Evolutionary conservation across 2,113 vertebrate genomes (phyloP), one percentile per base, ranked within the genome.

Genomic region (Gavialis gangeticus): DNA sequence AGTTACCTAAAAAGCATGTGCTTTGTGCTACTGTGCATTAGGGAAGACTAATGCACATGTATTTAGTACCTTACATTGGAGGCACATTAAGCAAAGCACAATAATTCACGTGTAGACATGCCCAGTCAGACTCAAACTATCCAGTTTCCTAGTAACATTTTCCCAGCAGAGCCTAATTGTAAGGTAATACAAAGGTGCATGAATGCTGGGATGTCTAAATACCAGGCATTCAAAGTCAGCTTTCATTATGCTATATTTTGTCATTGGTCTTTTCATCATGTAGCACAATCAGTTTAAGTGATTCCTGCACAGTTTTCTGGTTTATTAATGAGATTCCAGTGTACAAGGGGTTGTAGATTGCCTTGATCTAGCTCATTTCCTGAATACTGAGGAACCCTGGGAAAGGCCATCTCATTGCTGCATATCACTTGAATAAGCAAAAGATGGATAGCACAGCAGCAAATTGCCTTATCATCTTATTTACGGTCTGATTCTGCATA

Each of bases 291-390:
- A 82, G 82, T 2, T 64, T 22, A 46, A 59, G n/a, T 84, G 91
- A 69, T 90, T 94, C 88, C 84, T 85, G 2, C 81, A 8, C 85
- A 91, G 87, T 81, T 94, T 83, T 27, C 7, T 37, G 85, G 28
- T 77, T 87, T 64, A 84, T 69, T 85, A 90, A 92, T 89, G 57
- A 66, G 55, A 59, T 25, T 82, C 60, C 54, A 93, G 57, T 85
- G 77, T 83, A 83, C 30, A 18, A 84, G 28, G 30, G 30, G 92
- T 83, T 89, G 19, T 56, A 75, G 62, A 80, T 2, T 2, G 16
- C 54, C 77, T 85, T 2, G 1, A 73, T 46, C 63, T 83, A 85
- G n/a, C 37, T 89, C 55, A 75, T 93, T 92, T 96, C 9, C 92
- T 79, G 81, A 60, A 9, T 79, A 60, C 75, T 59, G 28, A 3